Evolutionary conservation across 2,888 invertebrate genomes (phyloP).

Genomic region (Stenchaetothrips biformis): DNA sequence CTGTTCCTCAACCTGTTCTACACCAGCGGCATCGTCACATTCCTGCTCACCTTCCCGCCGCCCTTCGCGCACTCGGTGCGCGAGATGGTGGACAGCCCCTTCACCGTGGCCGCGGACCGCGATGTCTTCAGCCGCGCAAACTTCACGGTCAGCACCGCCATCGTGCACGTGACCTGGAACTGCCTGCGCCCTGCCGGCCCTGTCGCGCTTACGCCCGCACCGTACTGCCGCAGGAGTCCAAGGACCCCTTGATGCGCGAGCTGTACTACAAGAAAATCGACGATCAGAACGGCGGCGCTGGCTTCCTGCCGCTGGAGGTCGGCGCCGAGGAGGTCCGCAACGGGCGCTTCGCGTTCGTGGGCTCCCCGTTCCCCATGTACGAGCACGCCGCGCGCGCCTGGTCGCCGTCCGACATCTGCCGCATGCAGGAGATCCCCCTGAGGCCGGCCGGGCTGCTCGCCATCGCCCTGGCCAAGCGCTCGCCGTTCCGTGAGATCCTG

Average conservation of each 20-base stretch:
- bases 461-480: conserved; percentile 5
- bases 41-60: conserved; percentile 22
- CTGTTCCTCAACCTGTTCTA: conserved; percentile 12
- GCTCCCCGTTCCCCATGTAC: conserved; percentile 4
- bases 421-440: conserved; percentile 3
- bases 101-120: not conserved
- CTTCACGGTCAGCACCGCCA: not conserved
- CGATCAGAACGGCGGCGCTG: not conserved
- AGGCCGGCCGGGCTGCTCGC: not conserved
- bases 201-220: not conserved
- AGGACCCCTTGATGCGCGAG: not conserved
- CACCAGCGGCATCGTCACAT: conserved; percentile 13
- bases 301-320: not conserved
- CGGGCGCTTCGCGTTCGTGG: not conserved
- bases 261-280: not conserved
- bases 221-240: not conserved
- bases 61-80: conserved; percentile 1
- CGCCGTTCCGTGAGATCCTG: not conserved
- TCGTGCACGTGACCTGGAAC: too few relatives aligned
- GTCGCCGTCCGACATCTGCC: conserved; percentile 17
- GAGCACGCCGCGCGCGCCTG: not conserved
- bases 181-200: too few relatives aligned
- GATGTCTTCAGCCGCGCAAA: not conserved
- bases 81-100: not conserved
- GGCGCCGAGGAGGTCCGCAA: not conserved